phyloP scores from a whole-genome alignment of 2,113 vertebrate species.

The Hypomesus transpacificus region DNA sequence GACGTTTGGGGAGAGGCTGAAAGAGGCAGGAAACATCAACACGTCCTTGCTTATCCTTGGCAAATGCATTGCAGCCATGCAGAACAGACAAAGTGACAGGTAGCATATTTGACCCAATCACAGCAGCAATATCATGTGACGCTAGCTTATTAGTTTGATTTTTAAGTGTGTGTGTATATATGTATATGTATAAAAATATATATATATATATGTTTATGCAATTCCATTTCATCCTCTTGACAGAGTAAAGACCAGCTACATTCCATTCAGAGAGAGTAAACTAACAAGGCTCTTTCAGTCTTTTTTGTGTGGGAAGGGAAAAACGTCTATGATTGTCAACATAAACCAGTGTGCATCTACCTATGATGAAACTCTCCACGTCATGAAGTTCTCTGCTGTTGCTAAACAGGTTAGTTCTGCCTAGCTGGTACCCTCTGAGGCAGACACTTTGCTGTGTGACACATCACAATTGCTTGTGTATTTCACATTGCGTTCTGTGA shows the following conservation, averaged over 20 bases:
- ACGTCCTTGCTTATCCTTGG: slow-evolving; percentile 88
- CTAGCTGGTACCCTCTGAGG: too few relatives aligned
- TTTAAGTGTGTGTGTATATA: too few relatives aligned
- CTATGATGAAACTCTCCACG: slow-evolving; percentile 84
- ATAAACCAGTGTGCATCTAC: slow-evolving; percentile 83
- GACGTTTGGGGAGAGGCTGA: slow-evolving; percentile 82
- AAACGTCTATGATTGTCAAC: slow-evolving; percentile 86
- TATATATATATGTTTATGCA: too few relatives aligned
- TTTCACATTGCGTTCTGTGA: too few relatives aligned
- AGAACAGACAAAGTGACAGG: slow-evolving; percentile 79
- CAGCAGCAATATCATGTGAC: too few relatives aligned
- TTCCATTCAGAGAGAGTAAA: slow-evolving; percentile 90
- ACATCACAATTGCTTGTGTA: too few relatives aligned
- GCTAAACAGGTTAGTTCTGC: slow-evolving; percentile 78
- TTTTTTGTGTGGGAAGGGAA: slow-evolving; percentile 82
- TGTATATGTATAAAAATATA: too few relatives aligned
- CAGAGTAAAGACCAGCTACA: slow-evolving; percentile 61
- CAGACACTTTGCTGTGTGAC: too few relatives aligned
- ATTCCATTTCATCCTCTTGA: neutral
- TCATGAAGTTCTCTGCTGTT: slow-evolving; percentile 88
- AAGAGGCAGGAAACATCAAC: slow-evolving; percentile 90
- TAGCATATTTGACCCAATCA: slow-evolving; percentile 39
- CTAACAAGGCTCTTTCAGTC: slow-evolving; percentile 87
- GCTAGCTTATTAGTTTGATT: neutral
- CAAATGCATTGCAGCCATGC: slow-evolving; percentile 83